Percentiles rank a stretch among this genome's conserved stretches.
phyloP scores from a whole-genome alignment of 1,140 invertebrate species.

The Zaprionus camerounensis region DNA sequence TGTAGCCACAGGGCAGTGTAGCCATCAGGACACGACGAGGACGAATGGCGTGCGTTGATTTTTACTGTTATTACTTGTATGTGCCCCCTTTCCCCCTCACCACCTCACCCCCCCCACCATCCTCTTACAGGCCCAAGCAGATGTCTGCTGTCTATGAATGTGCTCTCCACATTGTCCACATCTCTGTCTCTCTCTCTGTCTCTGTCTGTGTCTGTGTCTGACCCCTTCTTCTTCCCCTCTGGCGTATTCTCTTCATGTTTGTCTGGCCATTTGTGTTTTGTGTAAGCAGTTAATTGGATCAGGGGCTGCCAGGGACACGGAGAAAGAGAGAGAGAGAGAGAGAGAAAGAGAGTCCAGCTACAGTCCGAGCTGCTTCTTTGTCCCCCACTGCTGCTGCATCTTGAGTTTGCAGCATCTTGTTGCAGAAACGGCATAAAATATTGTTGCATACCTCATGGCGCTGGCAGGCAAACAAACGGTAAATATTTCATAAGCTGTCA shows the following conservation, averaged over 20 bases:
- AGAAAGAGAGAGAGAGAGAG: background rate
- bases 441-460: slow-evolving; percentile 74
- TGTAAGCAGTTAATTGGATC: slow-evolving; percentile 84
- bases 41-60: slow-evolving; percentile 75
- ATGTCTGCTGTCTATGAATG: slow-evolving; percentile 51
- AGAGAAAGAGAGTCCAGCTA: background rate
- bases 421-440: slow-evolving; percentile 41
- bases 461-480: slow-evolving; percentile 38
- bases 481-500: slow-evolving; percentile 77
- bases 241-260: slow-evolving; percentile 34
- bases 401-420: slow-evolving; percentile 10
- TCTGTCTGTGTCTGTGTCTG: slow-evolving; percentile 7
- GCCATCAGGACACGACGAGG: slow-evolving; percentile 40
- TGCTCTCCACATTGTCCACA: slow-evolving; percentile 43
- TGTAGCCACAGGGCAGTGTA: slow-evolving; percentile 65
- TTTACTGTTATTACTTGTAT: slow-evolving; percentile 72
- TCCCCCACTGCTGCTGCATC: background rate
- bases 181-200: background rate
- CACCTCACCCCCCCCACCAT: background rate
- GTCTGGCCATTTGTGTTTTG: slow-evolving; percentile 81
- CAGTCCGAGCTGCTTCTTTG: background rate
- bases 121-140: background rate
- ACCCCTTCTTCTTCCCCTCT: background rate
- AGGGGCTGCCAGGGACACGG: slow-evolving; percentile 51
- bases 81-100: background rate